Percentiles rank a stretch among this genome's conserved stretches.
Conservation (phyloP, 2,888 invertebrate species). For the Corythucha ciliata region DNA sequence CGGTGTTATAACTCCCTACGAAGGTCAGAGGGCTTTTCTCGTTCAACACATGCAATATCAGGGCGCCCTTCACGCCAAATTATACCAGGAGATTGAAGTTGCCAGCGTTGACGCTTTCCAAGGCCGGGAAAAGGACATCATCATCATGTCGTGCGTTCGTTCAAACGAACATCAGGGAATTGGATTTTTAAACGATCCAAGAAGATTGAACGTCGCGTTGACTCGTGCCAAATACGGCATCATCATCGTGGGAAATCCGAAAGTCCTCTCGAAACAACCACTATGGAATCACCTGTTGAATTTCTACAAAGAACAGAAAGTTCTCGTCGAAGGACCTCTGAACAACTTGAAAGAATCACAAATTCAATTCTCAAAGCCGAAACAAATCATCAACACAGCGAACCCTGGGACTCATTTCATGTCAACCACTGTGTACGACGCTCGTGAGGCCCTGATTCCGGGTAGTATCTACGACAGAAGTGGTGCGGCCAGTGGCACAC, state of each 20-base stretch:
- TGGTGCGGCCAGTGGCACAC: constrained; percentile 38
- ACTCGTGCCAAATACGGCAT: constrained; percentile 96
- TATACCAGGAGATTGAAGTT: constrained; percentile 98
- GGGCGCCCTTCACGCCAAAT: constrained; percentile 88
- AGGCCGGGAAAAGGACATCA: constrained; percentile 94
- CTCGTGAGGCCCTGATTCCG: constrained; percentile 87
- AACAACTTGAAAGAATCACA: constrained; percentile 94
- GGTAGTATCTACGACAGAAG: constrained; percentile 87
- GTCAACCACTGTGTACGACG: constrained; percentile 95
- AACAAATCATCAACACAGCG: constrained; percentile 84
- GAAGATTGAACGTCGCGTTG: constrained; percentile 93
- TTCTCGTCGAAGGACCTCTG: constrained; percentile 92
- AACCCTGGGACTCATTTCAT: constrained; percentile 97
- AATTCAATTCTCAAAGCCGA: constrained; percentile 94
- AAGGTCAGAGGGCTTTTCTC: constrained; percentile 94
- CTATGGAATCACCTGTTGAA: constrained; percentile 96
- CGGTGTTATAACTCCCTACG: constrained; percentile 97
- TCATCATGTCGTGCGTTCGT: constrained; percentile 97
- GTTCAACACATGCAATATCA: constrained; percentile 98
- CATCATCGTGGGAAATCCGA: constrained; percentile 98
- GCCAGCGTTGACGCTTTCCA: constrained; percentile 99
- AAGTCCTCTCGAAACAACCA: constrained; percentile 95
- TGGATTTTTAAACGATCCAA: constrained; percentile 95
- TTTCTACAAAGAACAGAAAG: constrained; percentile 95
- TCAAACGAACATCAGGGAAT: constrained; percentile 99